Evolutionary conservation across 2,888 invertebrate species (phyloP), one percentile per base, ranked within the genome.

Genomic region (Drosophila anceps): DNA sequence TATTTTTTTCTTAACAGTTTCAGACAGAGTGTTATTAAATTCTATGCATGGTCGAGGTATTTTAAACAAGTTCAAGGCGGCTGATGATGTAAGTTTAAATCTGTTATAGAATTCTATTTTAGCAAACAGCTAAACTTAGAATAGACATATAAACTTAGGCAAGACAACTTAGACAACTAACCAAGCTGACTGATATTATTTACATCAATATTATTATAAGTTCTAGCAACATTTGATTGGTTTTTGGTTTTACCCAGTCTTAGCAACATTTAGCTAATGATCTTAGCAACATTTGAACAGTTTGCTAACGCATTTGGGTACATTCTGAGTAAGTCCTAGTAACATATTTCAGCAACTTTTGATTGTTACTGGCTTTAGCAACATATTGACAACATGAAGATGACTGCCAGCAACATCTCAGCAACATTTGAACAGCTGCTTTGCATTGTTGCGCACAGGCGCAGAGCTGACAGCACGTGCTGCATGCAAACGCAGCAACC

Each of bases 11-110:
- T 24, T 59, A 59, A 57, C 35, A 29, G 60, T 59, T 55, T 65
- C 31, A 31, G 59, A 27, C 13, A 79, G 71, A 72, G 57, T 67
- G 18, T 82, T 75, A 75, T 80, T 74, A 73, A 81, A 79, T 73
- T 69, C 63, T 80, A 76, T 46, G 15, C 44, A 50, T 74, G 70
- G 13, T 44, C 44, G 41, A 46, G 64, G 70, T 64, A 53, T 63
- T 70, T 58, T 69, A 58, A 67, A 67, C 72, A 84, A 84, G 90
- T 89, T 86, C 82, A 87, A 80, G 84, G 81, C 72, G 66, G 18
- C 50, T 29, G 46, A 58, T 68, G 57, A 53, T 61, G 67, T 41
- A 60, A 66, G 24, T 54, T 35, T n/a, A 50, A n/a, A n/a, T 48
- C 18, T 20, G 7, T 18, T 27, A 53, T 53, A 35, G 15, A 35